Conservation (phyloP, 2,888 invertebrate species). For the Lypha dubia region DNA sequence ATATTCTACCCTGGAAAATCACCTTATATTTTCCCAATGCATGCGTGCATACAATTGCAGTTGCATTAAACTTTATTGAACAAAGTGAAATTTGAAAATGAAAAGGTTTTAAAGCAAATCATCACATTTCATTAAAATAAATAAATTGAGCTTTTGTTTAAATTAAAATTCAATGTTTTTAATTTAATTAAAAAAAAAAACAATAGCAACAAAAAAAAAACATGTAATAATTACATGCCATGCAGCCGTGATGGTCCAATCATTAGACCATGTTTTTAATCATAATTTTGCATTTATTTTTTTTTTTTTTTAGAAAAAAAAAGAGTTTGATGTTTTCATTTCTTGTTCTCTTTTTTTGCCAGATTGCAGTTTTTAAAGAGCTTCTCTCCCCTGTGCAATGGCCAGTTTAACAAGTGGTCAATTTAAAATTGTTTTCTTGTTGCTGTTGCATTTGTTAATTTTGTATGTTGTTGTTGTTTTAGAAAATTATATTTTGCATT, state of each 20-base stretch:
- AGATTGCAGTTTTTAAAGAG: conserved; percentile 18
- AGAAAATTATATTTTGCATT: conserved; percentile 69
- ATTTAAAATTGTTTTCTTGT: conserved; percentile 42
- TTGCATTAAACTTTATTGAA: neutral
- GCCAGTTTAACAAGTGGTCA: conserved; percentile 52
- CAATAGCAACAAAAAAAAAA: neutral
- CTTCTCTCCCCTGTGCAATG: conserved; percentile 20
- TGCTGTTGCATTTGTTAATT: conserved; percentile 29
- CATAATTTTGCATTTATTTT: neutral
- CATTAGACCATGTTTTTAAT: conserved; percentile 50
- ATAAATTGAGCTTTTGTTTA: conserved; percentile 17
- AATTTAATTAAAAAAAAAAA: conserved; percentile 1
- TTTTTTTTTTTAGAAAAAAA: conserved; percentile 17
- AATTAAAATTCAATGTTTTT: conserved; percentile 22
- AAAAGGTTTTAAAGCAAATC: conserved; percentile 2
- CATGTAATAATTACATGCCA: conserved; percentile 38
- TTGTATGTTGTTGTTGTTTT: conserved; percentile 43
- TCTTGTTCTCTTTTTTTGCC: conserved; percentile 36
- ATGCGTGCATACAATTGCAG: too few species aligned
- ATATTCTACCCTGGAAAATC: too few species aligned
- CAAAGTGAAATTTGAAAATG: conserved; percentile 15
- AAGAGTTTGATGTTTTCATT: conserved; percentile 24
- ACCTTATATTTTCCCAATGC: too few species aligned
- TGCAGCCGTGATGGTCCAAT: conserved; percentile 6
- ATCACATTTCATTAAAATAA: conserved; percentile 32